Evolutionary conservation across 2,113 vertebrate species (phyloP).

Genomic region (Anoplopoma fimbria): DNA sequence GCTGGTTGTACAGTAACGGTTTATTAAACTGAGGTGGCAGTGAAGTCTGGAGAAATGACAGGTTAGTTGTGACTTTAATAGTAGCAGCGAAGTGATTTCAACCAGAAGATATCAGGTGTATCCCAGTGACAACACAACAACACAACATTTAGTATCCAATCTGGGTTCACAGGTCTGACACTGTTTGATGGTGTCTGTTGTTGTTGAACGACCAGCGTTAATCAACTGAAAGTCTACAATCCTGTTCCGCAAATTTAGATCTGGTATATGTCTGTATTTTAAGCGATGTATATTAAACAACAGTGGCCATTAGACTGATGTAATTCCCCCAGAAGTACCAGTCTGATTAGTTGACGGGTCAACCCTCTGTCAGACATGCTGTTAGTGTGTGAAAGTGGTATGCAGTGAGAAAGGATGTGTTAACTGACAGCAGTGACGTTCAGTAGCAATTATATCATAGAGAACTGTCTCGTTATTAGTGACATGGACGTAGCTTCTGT

Average conservation of each 20-base stretch:
- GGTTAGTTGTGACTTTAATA: slow-evolving; percentile 1
- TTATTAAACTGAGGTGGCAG: neutral
- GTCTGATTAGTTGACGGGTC: slow-evolving; percentile 45
- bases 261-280: slow-evolving; percentile 13
- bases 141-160: neutral
- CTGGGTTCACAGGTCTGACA: slow-evolving; percentile 13
- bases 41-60: slow-evolving; percentile 17
- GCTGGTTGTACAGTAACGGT: neutral
- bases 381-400: slow-evolving; percentile 22
- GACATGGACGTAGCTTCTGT: neutral
- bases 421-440: slow-evolving; percentile 35
- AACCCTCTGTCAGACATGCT: slow-evolving; percentile 25
- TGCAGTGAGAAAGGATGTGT: slow-evolving; percentile 12
- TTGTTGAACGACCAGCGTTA: slow-evolving; percentile 7
- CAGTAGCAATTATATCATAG: slow-evolving; percentile 39
- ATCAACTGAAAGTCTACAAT: neutral
- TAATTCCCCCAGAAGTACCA: slow-evolving; percentile 28
- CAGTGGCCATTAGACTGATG: slow-evolving; percentile 17
- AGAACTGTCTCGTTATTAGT: slow-evolving; percentile 11
- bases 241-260: slow-evolving; percentile 10
- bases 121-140: neutral
- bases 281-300: slow-evolving; percentile 19
- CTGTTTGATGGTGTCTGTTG: neutral
- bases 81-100: slow-evolving; percentile 2
- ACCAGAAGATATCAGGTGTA: neutral